phyloP scores from a whole-genome alignment of 2,113 vertebrate genomes.

The Sisor rabdophorus region DNA sequence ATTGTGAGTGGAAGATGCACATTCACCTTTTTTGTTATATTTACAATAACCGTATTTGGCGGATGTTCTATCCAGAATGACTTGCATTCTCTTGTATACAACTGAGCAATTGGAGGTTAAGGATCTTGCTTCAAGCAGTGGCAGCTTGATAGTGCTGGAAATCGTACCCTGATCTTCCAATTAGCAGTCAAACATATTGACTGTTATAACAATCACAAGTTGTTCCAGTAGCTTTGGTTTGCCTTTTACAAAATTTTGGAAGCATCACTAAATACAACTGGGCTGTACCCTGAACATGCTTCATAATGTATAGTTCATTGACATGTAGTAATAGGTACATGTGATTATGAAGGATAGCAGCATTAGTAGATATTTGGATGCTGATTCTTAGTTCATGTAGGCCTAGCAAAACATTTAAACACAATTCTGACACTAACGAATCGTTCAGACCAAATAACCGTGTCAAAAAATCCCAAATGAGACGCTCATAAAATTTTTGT shows the following conservation, averaged over 20 bases:
- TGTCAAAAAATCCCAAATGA: conserved; percentile 41
- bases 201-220: too few relatives aligned
- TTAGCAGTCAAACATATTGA: too few relatives aligned
- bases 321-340: neutral
- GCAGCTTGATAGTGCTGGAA: too few relatives aligned
- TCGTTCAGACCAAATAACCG: conserved; percentile 20
- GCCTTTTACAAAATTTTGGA: neutral
- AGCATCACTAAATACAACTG: neutral
- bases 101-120: too few relatives aligned
- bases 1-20: neutral
- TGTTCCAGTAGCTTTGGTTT: neutral
- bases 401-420: neutral
- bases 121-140: too few relatives aligned
- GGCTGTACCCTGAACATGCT: neutral
- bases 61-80: too few relatives aligned
- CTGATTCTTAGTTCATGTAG: neutral
- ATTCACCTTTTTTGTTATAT: neutral
- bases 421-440: neutral
- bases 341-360: neutral
- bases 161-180: too few relatives aligned
- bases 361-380: neutral
- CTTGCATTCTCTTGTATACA: too few relatives aligned
- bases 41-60: too few relatives aligned
- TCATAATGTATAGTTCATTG: neutral
- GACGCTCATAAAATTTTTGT: conserved; percentile 41